Base-by-base conservation (phyloP, 2,113 vertebrate genomes). In the Gasterosteus nipponicus region DNA sequence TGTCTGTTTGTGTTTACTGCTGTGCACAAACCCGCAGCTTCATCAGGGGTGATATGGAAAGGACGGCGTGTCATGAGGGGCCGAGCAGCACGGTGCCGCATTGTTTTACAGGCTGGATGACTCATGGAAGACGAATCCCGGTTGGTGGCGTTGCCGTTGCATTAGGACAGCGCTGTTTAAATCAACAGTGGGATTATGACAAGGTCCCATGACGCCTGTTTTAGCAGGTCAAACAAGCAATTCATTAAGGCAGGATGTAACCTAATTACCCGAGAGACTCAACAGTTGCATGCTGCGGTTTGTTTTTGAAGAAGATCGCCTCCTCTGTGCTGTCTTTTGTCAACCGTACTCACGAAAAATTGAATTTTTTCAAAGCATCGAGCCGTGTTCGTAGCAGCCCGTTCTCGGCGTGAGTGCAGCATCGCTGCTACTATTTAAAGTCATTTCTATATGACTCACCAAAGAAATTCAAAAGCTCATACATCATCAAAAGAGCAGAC, bases 91-190 rank as follows among this genome's bases (percentile, higher is more conserved):
- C 53, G 54, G 73, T 82, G 87, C 80, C 68, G 88, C 90, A 90
- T 89, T 87, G 89, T 89, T 89, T 88, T n/a, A 82, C 78, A 89
- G 80, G 65, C 80, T 78, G 82, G 86, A 87, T 93, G 92, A 92
- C 80, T 93, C 90, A 92, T 39, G 26, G 76, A 71, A 73, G 81
- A 87, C 71, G 70, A 85, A 90, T 84, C 51, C 49, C 79, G 76
- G 73, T 49, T 80, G 83, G 84, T 88, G 87, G 84, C 75, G 84
- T 89, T 89, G 78, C 64, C 80, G 66, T 85, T 62, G 83, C 77
- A 42, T 83, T 75, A 83, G 67, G 68, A 64, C 41, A 33, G 54
- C 67, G 26, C 64, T 59, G 66, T 53, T 31, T 73, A 74, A 80
- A 88, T 83, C 81, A 87, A 68, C 77, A 77, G 73, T 2, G 75